Evolutionary conservation across 2,797 vertebrate species (phyloP).

Genomic region (Bovichtus diacanthus): DNA sequence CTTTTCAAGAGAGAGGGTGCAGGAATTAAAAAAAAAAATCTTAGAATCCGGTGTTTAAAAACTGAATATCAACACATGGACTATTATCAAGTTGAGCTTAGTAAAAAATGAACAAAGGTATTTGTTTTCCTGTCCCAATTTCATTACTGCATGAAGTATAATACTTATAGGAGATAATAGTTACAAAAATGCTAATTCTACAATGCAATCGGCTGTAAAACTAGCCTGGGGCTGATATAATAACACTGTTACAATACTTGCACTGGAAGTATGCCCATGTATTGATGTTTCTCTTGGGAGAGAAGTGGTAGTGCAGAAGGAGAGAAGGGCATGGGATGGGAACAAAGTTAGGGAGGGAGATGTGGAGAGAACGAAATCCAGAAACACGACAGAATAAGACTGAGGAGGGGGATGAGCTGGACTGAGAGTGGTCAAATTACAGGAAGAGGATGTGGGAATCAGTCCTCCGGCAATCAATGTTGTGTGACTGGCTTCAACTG

Average conservation of each 20-base stretch:
- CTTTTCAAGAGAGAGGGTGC: neutral
- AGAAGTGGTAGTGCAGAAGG: neutral
- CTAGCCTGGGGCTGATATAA: neutral
- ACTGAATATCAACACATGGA: neutral
- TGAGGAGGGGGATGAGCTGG: neutral
- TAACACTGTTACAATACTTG: neutral
- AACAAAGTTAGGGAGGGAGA: constrained; percentile 11
- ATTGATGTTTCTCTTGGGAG: constrained; percentile 9
- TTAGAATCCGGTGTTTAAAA: constrained; percentile 5
- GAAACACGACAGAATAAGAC: constrained; percentile 7
- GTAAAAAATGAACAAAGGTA: neutral
- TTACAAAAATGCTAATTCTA: neutral
- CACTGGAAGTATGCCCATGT: neutral
- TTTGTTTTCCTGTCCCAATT: neutral
- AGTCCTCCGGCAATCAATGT: constrained; percentile 4
- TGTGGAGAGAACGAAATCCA: constrained; percentile 3
- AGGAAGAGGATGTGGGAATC: constrained; percentile 37
- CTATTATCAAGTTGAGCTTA: neutral
- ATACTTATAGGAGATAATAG: neutral
- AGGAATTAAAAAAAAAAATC: too few species aligned
- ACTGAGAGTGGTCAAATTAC: constrained; percentile 8
- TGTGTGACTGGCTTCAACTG: constrained; percentile 1
- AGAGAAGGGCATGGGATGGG: constrained; percentile 12
- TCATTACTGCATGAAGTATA: neutral
- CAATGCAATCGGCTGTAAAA: neutral